Evolutionary conservation across 2,888 invertebrate genomes (phyloP), one percentile per base, ranked within the genome.

Genomic region (Heliconius sara): DNA sequence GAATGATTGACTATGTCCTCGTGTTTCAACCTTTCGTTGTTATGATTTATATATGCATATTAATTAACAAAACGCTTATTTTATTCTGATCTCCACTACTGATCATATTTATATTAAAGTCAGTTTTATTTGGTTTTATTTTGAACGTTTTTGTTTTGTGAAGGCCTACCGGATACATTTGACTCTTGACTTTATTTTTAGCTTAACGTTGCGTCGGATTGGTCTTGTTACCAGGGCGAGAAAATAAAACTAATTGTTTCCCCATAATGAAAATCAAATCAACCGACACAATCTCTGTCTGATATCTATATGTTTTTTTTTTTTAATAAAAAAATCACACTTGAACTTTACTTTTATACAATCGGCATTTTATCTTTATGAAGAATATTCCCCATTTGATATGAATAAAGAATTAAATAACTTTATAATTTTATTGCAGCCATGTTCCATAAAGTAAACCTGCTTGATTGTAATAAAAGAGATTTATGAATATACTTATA

Each of bases 1-100:
- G 90, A 89, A 92, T 94, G 94, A 94, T 94, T 91, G 93, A 94
- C 93, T 91, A 92, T 86, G 94, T 93, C 94, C 94, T 93, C 88
- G 86, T 89, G 89, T 88, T 52, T 88, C 86, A 91, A 89, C 90
- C 89, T 90, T 89, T 47, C 16, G 90, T 88, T 89, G 84, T 89
- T 91, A 90, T 92, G 91, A 92, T 92, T 91, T 90, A 92, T 30
- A 2, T 52, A 57, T 72, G 74, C 66, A 65, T 34, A 79, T 76
- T 74, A 60, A 76, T 60, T 34, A n/a, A 60, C n/a, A 39, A 74
- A 43, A 43, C 34, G 43, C n/a, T 34, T n/a, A 43, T 39, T 39
- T 43, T 9, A 22, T 63, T 52, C 19, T 43, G 7, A 39, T 52
- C n/a, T 47, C 16, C 25, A 16, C 25, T 25, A 27, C 4, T 47